Conservation (phyloP, 1,140 invertebrate genomes). For the Arctopsyche grandis region DNA sequence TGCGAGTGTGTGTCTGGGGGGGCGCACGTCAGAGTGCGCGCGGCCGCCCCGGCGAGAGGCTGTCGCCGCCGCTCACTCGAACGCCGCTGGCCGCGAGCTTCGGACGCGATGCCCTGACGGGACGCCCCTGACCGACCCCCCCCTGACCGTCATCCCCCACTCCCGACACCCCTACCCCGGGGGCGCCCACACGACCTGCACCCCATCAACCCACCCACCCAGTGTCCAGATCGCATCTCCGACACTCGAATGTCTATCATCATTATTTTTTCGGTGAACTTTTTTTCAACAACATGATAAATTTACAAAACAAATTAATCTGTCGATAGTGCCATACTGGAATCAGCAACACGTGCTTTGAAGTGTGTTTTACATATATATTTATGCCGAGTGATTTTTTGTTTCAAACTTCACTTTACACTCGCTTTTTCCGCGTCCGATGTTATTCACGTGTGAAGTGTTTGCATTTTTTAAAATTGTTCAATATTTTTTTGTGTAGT, state of each 20-base stretch:
- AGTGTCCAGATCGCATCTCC: neutral
- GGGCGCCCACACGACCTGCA: neutral
- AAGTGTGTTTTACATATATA: no score
- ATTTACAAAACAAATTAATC: no score
- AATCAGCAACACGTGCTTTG: no score
- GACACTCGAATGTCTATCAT: no score
- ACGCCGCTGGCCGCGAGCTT: neutral
- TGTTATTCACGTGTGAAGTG: neutral
- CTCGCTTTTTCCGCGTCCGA: neutral
- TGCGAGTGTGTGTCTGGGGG: neutral
- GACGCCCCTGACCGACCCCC: conserved; percentile 46
- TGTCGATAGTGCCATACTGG: neutral
- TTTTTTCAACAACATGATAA: no score
- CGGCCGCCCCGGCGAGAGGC: conserved; percentile 9
- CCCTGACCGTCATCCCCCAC: conserved; percentile 47
- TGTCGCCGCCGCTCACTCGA: conserved; percentile 11
- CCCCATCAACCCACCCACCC: neutral
- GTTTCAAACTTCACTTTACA: neutral
- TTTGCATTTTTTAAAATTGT: neutral
- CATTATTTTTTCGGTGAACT: no score
- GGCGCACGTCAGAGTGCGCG: neutral
- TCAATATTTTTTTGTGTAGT: neutral
- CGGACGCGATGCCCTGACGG: conserved; percentile 35
- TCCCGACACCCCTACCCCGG: conserved; percentile 18
- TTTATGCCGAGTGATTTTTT: no score